Evolutionary conservation across 1,140 invertebrate species (phyloP).

Genomic region (Asbolus verrucosus): DNA sequence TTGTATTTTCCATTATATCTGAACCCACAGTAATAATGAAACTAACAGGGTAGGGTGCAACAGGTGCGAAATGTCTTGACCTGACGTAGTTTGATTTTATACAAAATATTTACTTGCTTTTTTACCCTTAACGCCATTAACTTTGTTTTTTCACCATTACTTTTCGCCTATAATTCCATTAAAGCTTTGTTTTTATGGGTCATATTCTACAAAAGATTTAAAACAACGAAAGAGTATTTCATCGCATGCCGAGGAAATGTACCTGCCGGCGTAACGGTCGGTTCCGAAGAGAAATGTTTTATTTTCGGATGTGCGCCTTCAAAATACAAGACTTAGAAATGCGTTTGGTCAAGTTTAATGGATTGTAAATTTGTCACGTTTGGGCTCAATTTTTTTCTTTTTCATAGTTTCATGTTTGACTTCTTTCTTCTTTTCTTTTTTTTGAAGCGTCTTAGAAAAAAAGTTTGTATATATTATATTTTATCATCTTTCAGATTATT

Average conservation of each 20-base stretch:
- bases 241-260: slow-evolving; percentile 9
- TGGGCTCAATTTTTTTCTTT: background rate
- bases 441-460: too few relatives aligned
- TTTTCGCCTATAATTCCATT: background rate
- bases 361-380: slow-evolving; percentile 23
- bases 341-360: slow-evolving; percentile 30
- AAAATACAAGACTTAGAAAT: slow-evolving; percentile 8
- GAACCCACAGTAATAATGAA: too few relatives aligned
- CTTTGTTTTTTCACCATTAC: background rate
- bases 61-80: too few relatives aligned
- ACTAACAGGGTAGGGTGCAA: too few relatives aligned
- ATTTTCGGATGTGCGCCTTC: background rate
- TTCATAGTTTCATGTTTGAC: slow-evolving; percentile 13
- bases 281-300: background rate
- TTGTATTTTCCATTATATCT: too few relatives aligned
- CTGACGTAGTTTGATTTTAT: too few relatives aligned
- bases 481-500: too few relatives aligned
- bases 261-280: background rate
- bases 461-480: too few relatives aligned
- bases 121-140: too few relatives aligned
- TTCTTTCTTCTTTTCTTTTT: too few relatives aligned
- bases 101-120: too few relatives aligned
- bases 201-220: slow-evolving; percentile 1
- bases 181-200: slow-evolving; percentile 10
- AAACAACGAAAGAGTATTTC: slow-evolving; percentile 26